Evolutionary conservation across 2,888 invertebrate genomes (phyloP).

Genomic region (Digitonthophagus gazella): DNA sequence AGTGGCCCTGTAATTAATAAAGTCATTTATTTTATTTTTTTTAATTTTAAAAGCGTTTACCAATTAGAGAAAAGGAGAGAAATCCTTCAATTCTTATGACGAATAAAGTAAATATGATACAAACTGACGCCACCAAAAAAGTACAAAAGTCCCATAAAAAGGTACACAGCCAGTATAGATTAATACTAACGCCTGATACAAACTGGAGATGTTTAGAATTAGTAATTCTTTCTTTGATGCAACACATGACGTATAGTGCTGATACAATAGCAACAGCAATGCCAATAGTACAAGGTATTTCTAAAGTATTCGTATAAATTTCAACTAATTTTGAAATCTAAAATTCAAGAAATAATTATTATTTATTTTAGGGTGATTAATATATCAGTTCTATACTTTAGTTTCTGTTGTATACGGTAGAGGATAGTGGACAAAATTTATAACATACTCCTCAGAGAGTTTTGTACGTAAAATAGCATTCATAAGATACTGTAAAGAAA

Average conservation of each 20-base stretch:
- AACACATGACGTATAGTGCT: constrained; percentile 62
- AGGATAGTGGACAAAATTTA: constrained; percentile 63
- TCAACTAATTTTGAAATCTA: background rate
- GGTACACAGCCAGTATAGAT: constrained; percentile 67
- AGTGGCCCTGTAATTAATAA: background rate
- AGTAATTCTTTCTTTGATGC: constrained; percentile 63
- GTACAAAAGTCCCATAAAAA: constrained; percentile 65
- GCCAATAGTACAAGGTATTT: constrained; percentile 65
- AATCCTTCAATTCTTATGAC: constrained; percentile 54
- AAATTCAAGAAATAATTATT: background rate
- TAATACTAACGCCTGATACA: constrained; percentile 66
- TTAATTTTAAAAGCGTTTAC: background rate
- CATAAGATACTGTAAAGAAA: constrained; percentile 62
- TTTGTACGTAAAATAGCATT: constrained; percentile 55
- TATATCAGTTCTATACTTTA: background rate
- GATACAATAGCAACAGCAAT: constrained; percentile 70
- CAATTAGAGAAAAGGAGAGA: constrained; percentile 53
- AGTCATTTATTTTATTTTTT: background rate
- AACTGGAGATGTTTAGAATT: constrained; percentile 70
- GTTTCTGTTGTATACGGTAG: constrained; percentile 59
- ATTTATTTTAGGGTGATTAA: background rate
- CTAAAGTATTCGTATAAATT: constrained; percentile 33
- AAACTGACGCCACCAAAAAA: constrained; percentile 58
- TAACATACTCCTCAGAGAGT: constrained; percentile 34
- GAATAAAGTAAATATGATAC: constrained; percentile 60